A percentile compares a stretch with the other conserved stretches of the same genome.
phyloP scores from a whole-genome alignment of 2,113 vertebrate species.

The Leptodactylus fuscus region DNA sequence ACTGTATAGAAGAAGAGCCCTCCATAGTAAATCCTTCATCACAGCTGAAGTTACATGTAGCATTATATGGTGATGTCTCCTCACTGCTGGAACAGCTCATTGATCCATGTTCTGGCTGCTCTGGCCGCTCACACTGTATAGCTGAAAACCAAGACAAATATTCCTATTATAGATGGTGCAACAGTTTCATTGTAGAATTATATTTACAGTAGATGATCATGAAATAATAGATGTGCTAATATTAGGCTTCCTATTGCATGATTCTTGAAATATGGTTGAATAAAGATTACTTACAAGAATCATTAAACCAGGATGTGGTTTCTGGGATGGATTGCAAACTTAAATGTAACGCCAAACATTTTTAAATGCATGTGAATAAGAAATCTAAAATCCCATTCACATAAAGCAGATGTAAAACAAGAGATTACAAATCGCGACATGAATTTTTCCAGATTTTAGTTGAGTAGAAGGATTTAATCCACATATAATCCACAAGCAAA shows the following conservation, averaged over 20 bases:
- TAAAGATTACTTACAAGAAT: too few relatives aligned
- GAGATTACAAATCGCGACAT: not conserved
- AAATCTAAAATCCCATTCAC: too few relatives aligned
- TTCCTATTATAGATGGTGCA: not conserved
- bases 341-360: too few relatives aligned
- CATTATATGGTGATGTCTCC: conserved; percentile 63
- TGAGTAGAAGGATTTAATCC: not conserved
- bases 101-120: not conserved
- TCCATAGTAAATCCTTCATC: conserved; percentile 66
- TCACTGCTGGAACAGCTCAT: not conserved
- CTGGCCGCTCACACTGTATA: not conserved
- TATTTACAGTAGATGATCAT: too few relatives aligned
- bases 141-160: not conserved
- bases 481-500: not conserved
- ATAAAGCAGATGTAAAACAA: too few relatives aligned
- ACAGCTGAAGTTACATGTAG: conserved; percentile 70
- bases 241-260: too few relatives aligned
- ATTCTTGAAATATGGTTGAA: too few relatives aligned
- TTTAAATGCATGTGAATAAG: too few relatives aligned
- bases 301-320: too few relatives aligned
- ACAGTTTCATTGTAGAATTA: not conserved
- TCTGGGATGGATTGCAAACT: too few relatives aligned
- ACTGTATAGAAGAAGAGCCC: conserved; percentile 61
- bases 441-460: not conserved
- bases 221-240: too few relatives aligned